phyloP scores from a whole-genome alignment of 2,797 vertebrate species.

The Euphonia xanthogaster region DNA sequence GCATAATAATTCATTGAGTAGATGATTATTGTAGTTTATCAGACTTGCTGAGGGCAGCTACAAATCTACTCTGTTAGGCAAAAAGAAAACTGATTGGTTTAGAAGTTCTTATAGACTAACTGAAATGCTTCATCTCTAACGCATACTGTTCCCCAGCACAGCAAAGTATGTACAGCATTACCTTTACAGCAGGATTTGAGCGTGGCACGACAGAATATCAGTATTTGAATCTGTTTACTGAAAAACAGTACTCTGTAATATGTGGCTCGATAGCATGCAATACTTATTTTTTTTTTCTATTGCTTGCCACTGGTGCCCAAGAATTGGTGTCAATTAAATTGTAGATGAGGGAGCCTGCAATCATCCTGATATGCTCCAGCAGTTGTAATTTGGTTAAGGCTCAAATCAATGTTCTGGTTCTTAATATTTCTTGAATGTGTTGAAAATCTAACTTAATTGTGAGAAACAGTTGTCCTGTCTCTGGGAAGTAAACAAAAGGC shows the following conservation, averaged over 20 bases:
- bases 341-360: not conserved
- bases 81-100: not conserved
- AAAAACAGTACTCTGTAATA: constrained; percentile 24
- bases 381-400: constrained; percentile 33
- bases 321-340: constrained; percentile 25
- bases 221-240: constrained; percentile 12
- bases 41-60: not conserved
- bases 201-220: not conserved
- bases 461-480: constrained; percentile 20
- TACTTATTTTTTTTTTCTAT: not conserved
- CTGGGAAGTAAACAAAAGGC: constrained; percentile 19
- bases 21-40: not conserved
- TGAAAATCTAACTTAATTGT: constrained; percentile 46
- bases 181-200: constrained; percentile 9
- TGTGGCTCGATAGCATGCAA: not conserved
- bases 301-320: not conserved
- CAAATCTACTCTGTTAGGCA: not conserved
- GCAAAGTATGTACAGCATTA: not conserved
- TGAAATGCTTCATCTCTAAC: not conserved
- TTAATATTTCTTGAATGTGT: not conserved
- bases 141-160: not conserved
- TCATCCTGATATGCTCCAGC: not conserved
- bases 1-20: not conserved
- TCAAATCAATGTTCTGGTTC: constrained; percentile 30
- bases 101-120: not conserved